These are phyloP conservation scores for Pimephales promelas DNA, from an alignment of 2,113 vertebrate species.

Conservation along the genomic window DNA sequence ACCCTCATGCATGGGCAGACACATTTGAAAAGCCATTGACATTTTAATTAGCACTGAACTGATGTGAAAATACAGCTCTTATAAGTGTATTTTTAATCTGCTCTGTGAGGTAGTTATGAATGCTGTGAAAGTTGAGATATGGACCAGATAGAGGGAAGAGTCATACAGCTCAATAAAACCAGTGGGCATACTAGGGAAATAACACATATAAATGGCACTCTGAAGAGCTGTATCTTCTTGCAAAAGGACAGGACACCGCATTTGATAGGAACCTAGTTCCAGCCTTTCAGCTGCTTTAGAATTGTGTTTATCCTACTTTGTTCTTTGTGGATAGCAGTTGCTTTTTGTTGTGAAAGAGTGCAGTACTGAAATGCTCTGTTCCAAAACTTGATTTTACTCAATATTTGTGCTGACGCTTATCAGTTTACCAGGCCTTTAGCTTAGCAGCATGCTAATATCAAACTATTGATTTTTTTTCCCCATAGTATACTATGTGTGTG, in stretches of 20 bases:
- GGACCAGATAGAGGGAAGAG: background rate
- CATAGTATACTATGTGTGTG: background rate
- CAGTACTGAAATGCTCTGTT: background rate
- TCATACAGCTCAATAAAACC: constrained; percentile 33
- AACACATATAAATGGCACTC: background rate
- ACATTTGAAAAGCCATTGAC: constrained; percentile 23
- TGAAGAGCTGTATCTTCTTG: constrained; percentile 11
- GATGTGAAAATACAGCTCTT: constrained; percentile 9
- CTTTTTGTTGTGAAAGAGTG: background rate
- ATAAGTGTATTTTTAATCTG: constrained; percentile 12
- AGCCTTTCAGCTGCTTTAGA: background rate
- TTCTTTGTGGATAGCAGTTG: background rate
- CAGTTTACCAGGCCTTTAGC: background rate
- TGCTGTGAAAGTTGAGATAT: constrained; percentile 4
- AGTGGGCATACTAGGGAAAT: constrained; percentile 23
- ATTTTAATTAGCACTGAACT: constrained; percentile 31
- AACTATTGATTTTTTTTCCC: background rate
- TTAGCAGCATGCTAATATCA: background rate
- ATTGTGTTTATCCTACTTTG: background rate
- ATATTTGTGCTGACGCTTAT: background rate
- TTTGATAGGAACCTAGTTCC: constrained; percentile 7
- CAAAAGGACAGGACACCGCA: background rate
- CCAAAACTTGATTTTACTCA: background rate
- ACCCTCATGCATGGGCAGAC: background rate
- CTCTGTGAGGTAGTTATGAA: background rate